These are phyloP conservation scores for Drosophila rubida DNA, from an alignment of 2,888 invertebrate genomes.

Conservation along the genomic window DNA sequence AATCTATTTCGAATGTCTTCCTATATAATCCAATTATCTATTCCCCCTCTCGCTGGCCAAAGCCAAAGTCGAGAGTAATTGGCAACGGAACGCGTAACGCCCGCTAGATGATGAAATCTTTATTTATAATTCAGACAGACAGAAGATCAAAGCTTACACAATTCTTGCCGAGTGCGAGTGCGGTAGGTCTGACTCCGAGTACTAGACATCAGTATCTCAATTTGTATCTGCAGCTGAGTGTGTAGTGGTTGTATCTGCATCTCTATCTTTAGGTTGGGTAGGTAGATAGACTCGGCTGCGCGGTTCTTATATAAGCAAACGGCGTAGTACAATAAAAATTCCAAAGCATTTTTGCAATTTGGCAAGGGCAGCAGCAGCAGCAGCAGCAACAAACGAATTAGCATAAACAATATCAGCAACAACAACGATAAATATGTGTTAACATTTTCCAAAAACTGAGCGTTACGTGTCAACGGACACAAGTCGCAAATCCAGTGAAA, in stretches of 20 bases:
- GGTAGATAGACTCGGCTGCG: constrained; percentile 1
- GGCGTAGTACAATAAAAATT: constrained; percentile 71
- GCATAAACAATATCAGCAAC: constrained; percentile 19
- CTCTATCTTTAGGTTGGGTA: not conserved
- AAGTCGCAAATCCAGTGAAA: constrained; percentile 59
- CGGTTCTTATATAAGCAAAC: constrained; percentile 22
- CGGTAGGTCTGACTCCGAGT: constrained; percentile 59
- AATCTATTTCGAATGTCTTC: constrained; percentile 39
- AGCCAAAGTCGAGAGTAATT: constrained; percentile 45
- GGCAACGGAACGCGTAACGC: constrained; percentile 57
- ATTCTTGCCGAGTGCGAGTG: constrained; percentile 38
- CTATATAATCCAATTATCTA: constrained; percentile 33
- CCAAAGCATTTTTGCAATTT: constrained; percentile 80
- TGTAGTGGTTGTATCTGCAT: not conserved
- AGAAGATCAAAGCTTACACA: constrained; percentile 70
- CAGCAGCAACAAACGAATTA: constrained; percentile 23
- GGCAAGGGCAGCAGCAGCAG: constrained; percentile 33
- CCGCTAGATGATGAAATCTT: constrained; percentile 61
- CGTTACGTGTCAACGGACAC: constrained; percentile 68
- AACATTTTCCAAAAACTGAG: constrained; percentile 59
- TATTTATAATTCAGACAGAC: constrained; percentile 61
- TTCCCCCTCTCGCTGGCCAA: not conserved
- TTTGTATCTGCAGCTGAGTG: not conserved
- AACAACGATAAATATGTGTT: constrained; percentile 35
- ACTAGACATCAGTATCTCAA: constrained; percentile 3